Conservation (phyloP, 2,113 vertebrate genomes). For the Microtus oregoni region DNA sequence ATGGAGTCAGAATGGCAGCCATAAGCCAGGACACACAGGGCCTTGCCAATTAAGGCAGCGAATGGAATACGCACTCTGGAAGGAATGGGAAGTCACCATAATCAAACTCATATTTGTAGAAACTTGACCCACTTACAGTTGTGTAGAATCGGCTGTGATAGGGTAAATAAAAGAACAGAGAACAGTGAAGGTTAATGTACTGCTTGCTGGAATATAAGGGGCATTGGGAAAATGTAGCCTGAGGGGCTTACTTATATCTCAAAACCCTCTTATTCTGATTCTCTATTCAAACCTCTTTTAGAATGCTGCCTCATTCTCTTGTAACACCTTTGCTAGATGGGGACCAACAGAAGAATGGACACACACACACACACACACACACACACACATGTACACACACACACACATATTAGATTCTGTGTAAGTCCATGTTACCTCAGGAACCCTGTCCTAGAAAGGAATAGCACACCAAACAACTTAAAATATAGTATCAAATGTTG, state of each 20-base stretch:
- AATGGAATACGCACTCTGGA: background rate
- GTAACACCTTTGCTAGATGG: background rate
- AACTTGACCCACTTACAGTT: background rate
- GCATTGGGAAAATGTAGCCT: background rate
- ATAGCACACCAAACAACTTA: background rate
- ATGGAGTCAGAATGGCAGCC: background rate
- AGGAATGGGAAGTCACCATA: background rate
- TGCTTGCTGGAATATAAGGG: background rate
- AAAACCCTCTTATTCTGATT: background rate
- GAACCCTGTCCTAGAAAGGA: background rate
- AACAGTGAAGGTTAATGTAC: background rate
- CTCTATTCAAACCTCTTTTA: background rate
- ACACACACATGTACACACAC: background rate
- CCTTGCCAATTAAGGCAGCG: background rate
- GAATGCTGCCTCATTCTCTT: background rate
- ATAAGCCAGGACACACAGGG: background rate
- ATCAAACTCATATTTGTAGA: background rate
- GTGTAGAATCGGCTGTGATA: background rate
- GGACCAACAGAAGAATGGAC: background rate
- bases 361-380: background rate
- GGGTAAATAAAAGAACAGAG: background rate
- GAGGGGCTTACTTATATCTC: background rate
- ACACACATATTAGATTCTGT: background rate
- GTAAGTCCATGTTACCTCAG: background rate
- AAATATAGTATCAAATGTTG: background rate